Evolutionary conservation across 2,888 invertebrate genomes (phyloP).

Genomic region (Eupithecia tripunctaria): DNA sequence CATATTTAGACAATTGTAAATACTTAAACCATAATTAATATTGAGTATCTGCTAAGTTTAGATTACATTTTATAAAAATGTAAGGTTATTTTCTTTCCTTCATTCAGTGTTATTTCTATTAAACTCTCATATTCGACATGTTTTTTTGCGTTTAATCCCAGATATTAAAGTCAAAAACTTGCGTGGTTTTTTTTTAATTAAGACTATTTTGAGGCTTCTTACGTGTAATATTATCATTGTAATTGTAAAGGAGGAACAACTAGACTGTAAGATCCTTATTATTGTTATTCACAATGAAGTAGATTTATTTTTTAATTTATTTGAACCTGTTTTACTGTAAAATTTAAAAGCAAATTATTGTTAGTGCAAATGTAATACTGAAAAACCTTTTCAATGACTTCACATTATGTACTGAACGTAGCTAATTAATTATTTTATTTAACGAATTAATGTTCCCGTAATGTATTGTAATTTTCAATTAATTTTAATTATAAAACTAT

Average conservation of each 20-base stretch:
- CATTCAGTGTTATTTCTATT: neutral
- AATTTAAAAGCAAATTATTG: neutral
- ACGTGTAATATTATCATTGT: conserved; percentile 17
- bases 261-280: conserved; percentile 64
- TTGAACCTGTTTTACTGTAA: neutral
- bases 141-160: neutral
- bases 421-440: neutral
- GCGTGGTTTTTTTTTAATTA: neutral
- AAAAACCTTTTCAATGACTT: neutral
- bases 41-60: conserved; percentile 5
- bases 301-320: neutral
- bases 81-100: neutral
- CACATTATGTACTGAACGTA: neutral
- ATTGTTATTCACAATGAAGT: neutral
- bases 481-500: conserved; percentile 74
- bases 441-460: conserved; percentile 55
- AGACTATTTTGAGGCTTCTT: conserved; percentile 9
- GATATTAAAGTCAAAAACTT: neutral
- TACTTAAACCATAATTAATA: neutral
- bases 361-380: neutral
- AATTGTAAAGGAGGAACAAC: conserved; percentile 78
- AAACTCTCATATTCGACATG: neutral
- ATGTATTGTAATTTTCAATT: conserved; percentile 70
- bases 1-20: conserved; percentile 26
- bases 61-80: conserved; percentile 33